A percentile compares a stretch with the other conserved stretches of the same genome.
Evolutionary conservation across 2,113 vertebrate species (phyloP).

Genomic region (Ardeotis arabs): DNA sequence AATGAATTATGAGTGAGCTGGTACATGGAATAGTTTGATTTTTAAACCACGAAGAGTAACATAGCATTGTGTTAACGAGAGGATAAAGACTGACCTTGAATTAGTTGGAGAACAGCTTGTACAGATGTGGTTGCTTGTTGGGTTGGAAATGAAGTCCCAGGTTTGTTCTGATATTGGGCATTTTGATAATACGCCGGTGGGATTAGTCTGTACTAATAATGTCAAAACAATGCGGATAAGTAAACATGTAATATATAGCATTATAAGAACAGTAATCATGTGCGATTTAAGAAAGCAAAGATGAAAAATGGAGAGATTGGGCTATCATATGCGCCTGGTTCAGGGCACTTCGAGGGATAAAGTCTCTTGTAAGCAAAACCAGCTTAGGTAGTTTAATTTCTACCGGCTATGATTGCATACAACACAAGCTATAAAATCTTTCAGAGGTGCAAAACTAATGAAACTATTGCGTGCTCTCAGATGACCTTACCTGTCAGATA

Average conservation of each 20-base stretch:
- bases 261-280: neutral
- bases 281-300: neutral
- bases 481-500: neutral
- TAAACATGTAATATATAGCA: neutral
- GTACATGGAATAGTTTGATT: neutral
- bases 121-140: neutral
- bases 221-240: neutral
- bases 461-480: neutral
- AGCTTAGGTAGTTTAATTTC: slow-evolving; percentile 22
- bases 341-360: neutral
- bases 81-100: neutral
- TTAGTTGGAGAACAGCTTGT: neutral
- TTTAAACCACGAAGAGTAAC: neutral
- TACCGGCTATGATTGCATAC: neutral
- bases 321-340: neutral
- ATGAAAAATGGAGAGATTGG: neutral
- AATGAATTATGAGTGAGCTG: slow-evolving; percentile 16
- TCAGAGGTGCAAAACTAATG: neutral
- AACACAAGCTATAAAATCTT: neutral
- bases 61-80: neutral
- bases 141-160: neutral
- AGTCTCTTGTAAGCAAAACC: neutral
- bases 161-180: neutral
- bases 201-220: slow-evolving; percentile 8
- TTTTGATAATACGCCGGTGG: neutral